Conservation (phyloP, 2,797 vertebrate species). For the Typhlichthys subterraneus region DNA sequence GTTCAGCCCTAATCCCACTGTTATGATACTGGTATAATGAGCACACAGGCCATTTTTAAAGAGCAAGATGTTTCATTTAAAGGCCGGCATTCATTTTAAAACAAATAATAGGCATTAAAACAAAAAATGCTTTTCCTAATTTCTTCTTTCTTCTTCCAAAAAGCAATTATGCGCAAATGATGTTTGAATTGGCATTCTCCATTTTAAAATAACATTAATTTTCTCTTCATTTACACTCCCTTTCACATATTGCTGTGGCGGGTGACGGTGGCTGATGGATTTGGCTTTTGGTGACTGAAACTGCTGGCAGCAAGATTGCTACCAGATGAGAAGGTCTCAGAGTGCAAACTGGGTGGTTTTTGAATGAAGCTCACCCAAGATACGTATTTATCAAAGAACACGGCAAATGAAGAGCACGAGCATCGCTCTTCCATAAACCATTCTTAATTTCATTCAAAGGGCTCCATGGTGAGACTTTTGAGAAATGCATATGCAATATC, state of each 20-base stretch:
- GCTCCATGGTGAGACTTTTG: slow-evolving; percentile 31
- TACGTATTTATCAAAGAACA: slow-evolving; percentile 37
- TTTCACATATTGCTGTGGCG: slow-evolving; percentile 63
- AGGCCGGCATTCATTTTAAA: slow-evolving; percentile 50
- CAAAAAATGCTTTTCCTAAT: slow-evolving; percentile 47
- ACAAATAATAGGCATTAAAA: slow-evolving; percentile 56
- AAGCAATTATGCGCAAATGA: slow-evolving; percentile 70
- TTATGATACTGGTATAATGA: slow-evolving; percentile 64
- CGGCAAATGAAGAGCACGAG: slow-evolving; percentile 51
- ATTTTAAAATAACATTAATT: slow-evolving; percentile 76
- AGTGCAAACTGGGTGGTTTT: slow-evolving; percentile 53
- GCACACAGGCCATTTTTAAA: slow-evolving; percentile 39
- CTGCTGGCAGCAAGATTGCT: slow-evolving; percentile 74
- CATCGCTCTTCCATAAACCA: slow-evolving; percentile 36
- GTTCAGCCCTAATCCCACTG: slow-evolving; percentile 61
- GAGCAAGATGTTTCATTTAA: slow-evolving; percentile 57
- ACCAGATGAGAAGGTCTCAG: slow-evolving; percentile 82
- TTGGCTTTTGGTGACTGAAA: slow-evolving; percentile 76
- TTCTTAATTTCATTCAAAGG: slow-evolving; percentile 46
- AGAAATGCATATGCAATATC: slow-evolving; percentile 7
- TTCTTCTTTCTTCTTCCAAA: slow-evolving; percentile 50
- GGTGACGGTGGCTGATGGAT: slow-evolving; percentile 82
- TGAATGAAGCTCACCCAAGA: slow-evolving; percentile 43
- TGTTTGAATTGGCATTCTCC: slow-evolving; percentile 72
- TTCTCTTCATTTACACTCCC: slow-evolving; percentile 56